Conservation (phyloP, 2,888 invertebrate species). For the Hemaris fuciformis region DNA sequence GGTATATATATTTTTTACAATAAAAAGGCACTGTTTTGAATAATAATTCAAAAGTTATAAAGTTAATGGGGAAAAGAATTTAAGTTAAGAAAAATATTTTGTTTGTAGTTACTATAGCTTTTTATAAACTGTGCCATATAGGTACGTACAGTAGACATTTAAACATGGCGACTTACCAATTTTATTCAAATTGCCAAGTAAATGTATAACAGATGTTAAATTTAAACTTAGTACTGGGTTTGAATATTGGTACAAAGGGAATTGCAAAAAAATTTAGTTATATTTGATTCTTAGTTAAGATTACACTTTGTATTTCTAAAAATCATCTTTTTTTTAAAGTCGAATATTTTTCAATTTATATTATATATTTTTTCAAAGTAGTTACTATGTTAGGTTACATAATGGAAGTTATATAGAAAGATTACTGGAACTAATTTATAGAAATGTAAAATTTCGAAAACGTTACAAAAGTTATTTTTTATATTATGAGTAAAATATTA, state of each 20-base stretch:
- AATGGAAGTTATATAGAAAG: not conserved
- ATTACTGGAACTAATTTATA: not conserved
- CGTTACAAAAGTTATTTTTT: constrained; percentile 23
- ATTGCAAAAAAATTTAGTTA: too few species aligned
- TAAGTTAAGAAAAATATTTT: not conserved
- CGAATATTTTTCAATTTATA: not conserved
- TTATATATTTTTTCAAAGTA: not conserved
- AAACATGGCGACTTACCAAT: too few species aligned
- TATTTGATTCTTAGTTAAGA: too few species aligned
- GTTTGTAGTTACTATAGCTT: not conserved
- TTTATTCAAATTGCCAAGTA: too few species aligned
- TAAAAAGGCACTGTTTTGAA: constrained; percentile 69
- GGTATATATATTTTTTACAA: constrained; percentile 51
- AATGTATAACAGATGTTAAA: too few species aligned
- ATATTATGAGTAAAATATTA: not conserved
- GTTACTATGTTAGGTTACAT: not conserved
- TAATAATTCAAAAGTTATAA: constrained; percentile 47
- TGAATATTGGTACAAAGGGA: too few species aligned
- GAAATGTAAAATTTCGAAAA: constrained; percentile 14
- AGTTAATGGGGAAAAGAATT: not conserved
- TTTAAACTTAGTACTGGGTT: too few species aligned
- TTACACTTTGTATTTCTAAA: too few species aligned
- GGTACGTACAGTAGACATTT: not conserved
- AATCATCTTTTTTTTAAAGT: not conserved
- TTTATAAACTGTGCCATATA: not conserved